These are phyloP conservation scores for Cecidostiba fungosa DNA, from an alignment of 2,888 invertebrate genomes.

Conservation along the genomic window DNA sequence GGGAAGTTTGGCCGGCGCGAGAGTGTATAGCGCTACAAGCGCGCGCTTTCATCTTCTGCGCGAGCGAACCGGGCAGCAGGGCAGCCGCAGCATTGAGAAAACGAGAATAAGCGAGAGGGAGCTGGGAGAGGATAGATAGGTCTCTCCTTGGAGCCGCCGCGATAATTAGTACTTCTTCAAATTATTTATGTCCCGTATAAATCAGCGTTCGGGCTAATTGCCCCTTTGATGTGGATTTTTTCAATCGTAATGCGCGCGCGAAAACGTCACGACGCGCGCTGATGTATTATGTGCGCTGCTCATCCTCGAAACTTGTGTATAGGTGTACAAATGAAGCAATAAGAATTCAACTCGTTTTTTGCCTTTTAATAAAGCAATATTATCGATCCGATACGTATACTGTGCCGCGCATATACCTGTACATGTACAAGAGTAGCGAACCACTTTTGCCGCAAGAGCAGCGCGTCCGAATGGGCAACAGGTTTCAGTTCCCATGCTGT, in stretches of 20 bases:
- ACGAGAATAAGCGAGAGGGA: slow-evolving; percentile 32
- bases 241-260: slow-evolving; percentile 56
- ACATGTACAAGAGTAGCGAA: not conserved
- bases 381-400: slow-evolving; percentile 26
- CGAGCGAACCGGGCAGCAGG: not conserved
- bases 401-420: not conserved
- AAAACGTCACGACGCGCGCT: not conserved
- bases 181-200: slow-evolving; percentile 79
- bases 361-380: not conserved
- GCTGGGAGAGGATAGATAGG: slow-evolving; percentile 66
- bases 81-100: not conserved
- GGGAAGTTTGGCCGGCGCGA: slow-evolving; percentile 76
- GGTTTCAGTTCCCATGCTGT: slow-evolving; percentile 20
- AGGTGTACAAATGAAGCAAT: not conserved
- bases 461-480: slow-evolving; percentile 17
- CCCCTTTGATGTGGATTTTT: slow-evolving; percentile 68
- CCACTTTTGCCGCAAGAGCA: not conserved
- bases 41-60: slow-evolving; percentile 76
- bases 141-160: slow-evolving; percentile 67
- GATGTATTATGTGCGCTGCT: too few species aligned
- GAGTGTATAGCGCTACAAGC: too few species aligned
- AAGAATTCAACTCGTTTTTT: not conserved
- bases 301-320: too few species aligned
- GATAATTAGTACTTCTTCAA: slow-evolving; percentile 79
- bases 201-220: slow-evolving; percentile 78